Percentiles rank a stretch among this genome's conserved stretches.
phyloP scores from a whole-genome alignment of 2,888 invertebrate genomes.

The Metacarcinus magister region DNA sequence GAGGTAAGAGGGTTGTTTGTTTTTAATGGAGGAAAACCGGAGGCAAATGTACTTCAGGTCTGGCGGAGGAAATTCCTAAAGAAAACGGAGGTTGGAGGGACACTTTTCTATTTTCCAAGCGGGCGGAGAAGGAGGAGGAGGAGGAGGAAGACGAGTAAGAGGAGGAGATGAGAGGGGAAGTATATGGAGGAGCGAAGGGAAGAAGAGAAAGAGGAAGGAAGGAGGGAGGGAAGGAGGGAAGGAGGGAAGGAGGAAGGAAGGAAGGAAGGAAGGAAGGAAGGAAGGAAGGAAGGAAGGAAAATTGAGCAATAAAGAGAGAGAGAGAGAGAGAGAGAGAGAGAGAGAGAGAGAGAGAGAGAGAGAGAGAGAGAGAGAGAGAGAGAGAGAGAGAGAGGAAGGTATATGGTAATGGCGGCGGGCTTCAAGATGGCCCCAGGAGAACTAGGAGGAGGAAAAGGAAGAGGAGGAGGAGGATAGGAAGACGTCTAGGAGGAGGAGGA shows the following conservation, averaged over 20 bases:
- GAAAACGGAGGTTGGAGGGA: not conserved
- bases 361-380: not conserved
- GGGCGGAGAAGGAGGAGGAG: conserved; percentile 14
- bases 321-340: not conserved
- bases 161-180: not conserved
- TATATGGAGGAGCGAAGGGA: not conserved
- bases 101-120: not conserved
- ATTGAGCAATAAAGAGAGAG: not conserved
- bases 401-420: conserved; percentile 40
- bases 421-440: not conserved
- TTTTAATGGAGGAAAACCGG: conserved; percentile 60
- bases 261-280: too few species aligned
- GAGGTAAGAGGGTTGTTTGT: not conserved
- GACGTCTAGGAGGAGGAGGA: not conserved
- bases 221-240: not conserved
- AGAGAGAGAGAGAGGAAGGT: not conserved
- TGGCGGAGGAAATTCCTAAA: not conserved
- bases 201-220: not conserved
- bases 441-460: not conserved
- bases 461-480: not conserved
- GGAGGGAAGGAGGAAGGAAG: not conserved
- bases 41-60: not conserved
- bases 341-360: not conserved
- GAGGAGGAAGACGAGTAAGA: not conserved
- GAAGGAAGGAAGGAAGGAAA: too few species aligned